Percentiles rank a stretch among this genome's conserved stretches.
phyloP scores from a whole-genome alignment of 2,888 invertebrate species.

The Cyclophora punctaria region DNA sequence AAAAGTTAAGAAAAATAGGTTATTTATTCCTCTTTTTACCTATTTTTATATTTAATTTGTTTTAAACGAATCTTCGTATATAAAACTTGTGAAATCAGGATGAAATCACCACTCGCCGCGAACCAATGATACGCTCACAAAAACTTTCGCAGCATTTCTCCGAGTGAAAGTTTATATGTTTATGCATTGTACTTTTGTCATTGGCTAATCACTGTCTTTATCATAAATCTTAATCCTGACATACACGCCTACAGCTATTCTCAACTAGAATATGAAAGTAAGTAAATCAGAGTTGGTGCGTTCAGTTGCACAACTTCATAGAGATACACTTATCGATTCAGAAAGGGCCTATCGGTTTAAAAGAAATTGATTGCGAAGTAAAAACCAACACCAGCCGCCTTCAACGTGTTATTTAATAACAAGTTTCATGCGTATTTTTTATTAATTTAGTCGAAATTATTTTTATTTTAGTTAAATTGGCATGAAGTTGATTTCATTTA shows the following conservation, averaged over 20 bases:
- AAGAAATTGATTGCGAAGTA: too few relatives aligned
- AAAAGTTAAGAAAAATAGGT: too few relatives aligned
- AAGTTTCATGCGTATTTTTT: slow-evolving; percentile 1
- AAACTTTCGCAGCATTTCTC: slow-evolving; percentile 62
- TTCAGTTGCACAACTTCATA: slow-evolving; percentile 34
- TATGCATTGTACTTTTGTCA: slow-evolving; percentile 65
- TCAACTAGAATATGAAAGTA: slow-evolving; percentile 50
- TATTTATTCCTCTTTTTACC: too few relatives aligned
- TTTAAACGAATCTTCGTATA: slow-evolving; percentile 17
- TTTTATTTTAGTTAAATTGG: slow-evolving; percentile 20
- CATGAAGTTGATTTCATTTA: slow-evolving; percentile 30
- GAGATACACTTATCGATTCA: too few relatives aligned
- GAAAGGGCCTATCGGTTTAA: too few relatives aligned
- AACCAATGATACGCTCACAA: slow-evolving; percentile 16
- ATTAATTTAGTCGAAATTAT: slow-evolving; percentile 8
- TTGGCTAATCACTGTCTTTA: slow-evolving; percentile 56
- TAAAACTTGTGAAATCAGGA: slow-evolving; percentile 35
- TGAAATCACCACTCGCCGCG: slow-evolving; percentile 38
- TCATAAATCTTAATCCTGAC: slow-evolving; percentile 56
- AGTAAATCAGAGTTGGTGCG: slow-evolving; percentile 25
- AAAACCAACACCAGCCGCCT: too few relatives aligned
- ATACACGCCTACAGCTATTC: slow-evolving; percentile 50
- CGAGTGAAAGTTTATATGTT: slow-evolving; percentile 57
- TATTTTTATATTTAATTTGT: neutral
- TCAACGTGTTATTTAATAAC: slow-evolving; percentile 1